Evolutionary conservation across 30 jellyfish, hydroid and myxozoan species (phyloP).

Genomic region (Sanderia malayensis): DNA sequence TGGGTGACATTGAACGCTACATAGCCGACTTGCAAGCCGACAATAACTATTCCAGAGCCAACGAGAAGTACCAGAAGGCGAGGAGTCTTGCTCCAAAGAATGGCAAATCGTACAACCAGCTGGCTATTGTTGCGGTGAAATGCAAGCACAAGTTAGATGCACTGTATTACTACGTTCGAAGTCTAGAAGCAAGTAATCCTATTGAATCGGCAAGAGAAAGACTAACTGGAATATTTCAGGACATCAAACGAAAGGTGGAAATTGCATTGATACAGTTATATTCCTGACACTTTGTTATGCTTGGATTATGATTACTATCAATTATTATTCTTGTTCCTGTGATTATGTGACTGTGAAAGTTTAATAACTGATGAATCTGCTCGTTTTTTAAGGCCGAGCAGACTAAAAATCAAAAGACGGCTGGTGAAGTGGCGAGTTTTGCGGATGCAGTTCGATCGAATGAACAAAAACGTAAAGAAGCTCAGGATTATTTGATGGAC

Average conservation of each 20-base stretch:
- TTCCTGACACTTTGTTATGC: no score
- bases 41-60: slow-evolving; percentile 64
- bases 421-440: slow-evolving; percentile 27
- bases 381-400: slow-evolving; percentile 57
- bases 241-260: slow-evolving; percentile 87
- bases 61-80: slow-evolving; percentile 65
- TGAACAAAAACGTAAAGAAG: slow-evolving; percentile 14
- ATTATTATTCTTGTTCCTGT: no score
- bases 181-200: slow-evolving; percentile 90
- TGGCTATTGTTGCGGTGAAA: slow-evolving; percentile 86
- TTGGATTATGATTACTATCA: no score
- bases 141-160: slow-evolving; percentile 92
- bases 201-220: slow-evolving; percentile 92
- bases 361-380: no score
- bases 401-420: slow-evolving; percentile 26
- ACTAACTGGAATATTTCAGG: slow-evolving; percentile 86
- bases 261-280: no score
- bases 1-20: slow-evolving; percentile 93
- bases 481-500: slow-evolving; percentile 26
- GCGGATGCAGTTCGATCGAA: slow-evolving; percentile 24
- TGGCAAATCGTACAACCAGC: slow-evolving; percentile 93
- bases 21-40: slow-evolving; percentile 74
- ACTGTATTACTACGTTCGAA: slow-evolving; percentile 74
- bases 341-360: no score
- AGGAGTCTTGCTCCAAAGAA: slow-evolving; percentile 86